A percentile compares a stretch with the other conserved stretches of the same genome.
These are phyloP conservation scores for Lasius platythorax DNA, from an alignment of 2,888 invertebrate species.

Conservation along the genomic window DNA sequence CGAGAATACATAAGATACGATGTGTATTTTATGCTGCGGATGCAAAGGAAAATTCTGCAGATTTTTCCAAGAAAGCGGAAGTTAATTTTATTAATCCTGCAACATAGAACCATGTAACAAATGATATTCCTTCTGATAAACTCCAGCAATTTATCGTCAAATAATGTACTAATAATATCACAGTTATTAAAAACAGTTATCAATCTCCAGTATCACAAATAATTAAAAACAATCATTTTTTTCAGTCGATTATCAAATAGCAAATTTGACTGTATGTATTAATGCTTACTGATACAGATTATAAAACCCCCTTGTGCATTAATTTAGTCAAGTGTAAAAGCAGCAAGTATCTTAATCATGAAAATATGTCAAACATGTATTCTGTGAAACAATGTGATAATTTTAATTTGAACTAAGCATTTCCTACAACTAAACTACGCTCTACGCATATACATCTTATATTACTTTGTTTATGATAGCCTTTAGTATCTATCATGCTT, in stretches of 20 bases:
- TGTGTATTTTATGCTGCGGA: background rate
- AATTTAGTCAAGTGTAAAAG: background rate
- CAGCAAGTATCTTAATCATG: background rate
- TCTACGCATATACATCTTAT: background rate
- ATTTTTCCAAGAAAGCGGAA: slow-evolving; percentile 28
- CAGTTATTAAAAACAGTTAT: background rate
- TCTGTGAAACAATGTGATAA: background rate
- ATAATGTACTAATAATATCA: slow-evolving; percentile 8
- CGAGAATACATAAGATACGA: background rate
- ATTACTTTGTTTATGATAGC: background rate
- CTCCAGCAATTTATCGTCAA: background rate
- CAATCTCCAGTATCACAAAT: slow-evolving; percentile 10
- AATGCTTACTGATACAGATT: background rate
- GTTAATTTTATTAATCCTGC: slow-evolving; percentile 62
- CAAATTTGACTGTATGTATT: background rate
- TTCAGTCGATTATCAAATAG: background rate
- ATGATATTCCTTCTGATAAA: background rate
- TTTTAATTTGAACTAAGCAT: slow-evolving; percentile 4
- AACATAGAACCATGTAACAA: slow-evolving; percentile 54
- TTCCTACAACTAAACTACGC: background rate
- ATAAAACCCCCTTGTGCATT: background rate
- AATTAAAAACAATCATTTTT: background rate
- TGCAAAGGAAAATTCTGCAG: background rate
- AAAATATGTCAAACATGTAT: background rate
- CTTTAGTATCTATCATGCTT: background rate